A percentile compares a stretch with the other conserved stretches of the same genome.
These are phyloP conservation scores for Nomada lathburiana DNA, from an alignment of 2,888 invertebrate genomes.

Conservation along the genomic window DNA sequence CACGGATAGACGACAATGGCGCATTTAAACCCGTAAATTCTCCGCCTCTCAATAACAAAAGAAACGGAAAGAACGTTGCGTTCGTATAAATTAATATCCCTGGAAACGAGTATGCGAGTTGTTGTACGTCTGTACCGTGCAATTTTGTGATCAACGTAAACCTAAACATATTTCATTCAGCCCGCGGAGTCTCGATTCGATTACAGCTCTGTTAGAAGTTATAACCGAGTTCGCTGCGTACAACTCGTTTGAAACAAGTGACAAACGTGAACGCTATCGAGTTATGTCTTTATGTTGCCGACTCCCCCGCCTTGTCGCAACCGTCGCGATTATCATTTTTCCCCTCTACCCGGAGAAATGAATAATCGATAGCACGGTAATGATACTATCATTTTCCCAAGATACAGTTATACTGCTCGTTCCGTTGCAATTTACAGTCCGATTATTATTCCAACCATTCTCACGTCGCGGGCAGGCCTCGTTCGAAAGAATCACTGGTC, in stretches of 20 bases:
- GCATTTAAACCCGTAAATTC: slow-evolving; percentile 1
- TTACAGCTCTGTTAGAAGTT: not conserved
- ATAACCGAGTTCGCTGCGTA: not conserved
- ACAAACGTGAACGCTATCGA: slow-evolving; percentile 2
- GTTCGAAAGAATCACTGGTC: slow-evolving; percentile 9
- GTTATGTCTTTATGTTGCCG: slow-evolving; percentile 1
- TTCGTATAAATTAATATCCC: not conserved
- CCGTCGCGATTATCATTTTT: slow-evolving; percentile 43
- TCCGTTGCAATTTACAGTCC: slow-evolving; percentile 17
- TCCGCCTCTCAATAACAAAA: not conserved
- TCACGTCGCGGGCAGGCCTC: slow-evolving; percentile 18
- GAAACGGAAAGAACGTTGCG: not conserved
- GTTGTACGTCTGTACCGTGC: slow-evolving; percentile 1
- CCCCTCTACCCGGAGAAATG: slow-evolving; percentile 32
- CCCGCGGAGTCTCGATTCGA: slow-evolving; percentile 18
- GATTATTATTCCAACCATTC: slow-evolving; percentile 36
- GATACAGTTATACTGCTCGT: slow-evolving; percentile 46
- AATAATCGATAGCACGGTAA: slow-evolving; percentile 50
- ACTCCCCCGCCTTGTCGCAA: slow-evolving; percentile 35
- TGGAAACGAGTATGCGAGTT: slow-evolving; percentile 27
- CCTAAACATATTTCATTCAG: not conserved
- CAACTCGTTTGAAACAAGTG: too few relatives aligned
- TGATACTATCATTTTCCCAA: slow-evolving; percentile 40
- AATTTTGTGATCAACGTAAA: slow-evolving; percentile 44
- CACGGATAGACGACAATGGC: not conserved